Evolutionary conservation across 2,888 invertebrate genomes (phyloP), one percentile per base, ranked within the genome.

Genomic region (Iphiclides podalirius): DNA sequence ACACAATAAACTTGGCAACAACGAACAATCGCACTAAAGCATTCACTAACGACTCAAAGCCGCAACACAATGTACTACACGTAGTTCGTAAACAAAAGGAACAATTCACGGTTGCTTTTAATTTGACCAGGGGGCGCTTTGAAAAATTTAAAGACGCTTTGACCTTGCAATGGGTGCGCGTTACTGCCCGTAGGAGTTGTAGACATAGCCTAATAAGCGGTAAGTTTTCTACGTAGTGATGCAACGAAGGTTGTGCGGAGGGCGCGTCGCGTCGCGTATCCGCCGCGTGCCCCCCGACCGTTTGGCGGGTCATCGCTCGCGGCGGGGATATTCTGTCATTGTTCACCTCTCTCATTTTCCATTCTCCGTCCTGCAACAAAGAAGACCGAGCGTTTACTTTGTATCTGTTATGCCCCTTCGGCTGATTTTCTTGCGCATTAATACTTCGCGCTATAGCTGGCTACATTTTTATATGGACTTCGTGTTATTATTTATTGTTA

Each of bases 101-200:
- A 66, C 67, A 66, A 65, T 66, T 67, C 64, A 70, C 67, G 61
- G 58, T 66, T 58, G 66, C 69, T 88, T 88, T 88, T 87, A 88
- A 88, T 78, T 87, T 88, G 69, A 88, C 87, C 76, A 84, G 78
- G 64, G 88, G 86, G 74, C 85, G 85, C 77, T 87, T 87, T 86
- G 85, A 76, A 79, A 84, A 78, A 79, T 77, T 75, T 67, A 73
- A 74, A 52, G 68, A 68, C 57, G 70, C 65, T 63, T 63, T 58
- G 58, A 67, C 64, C 60, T 67, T 73, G 64, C 72, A 70, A 67
- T 69, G 70, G 63, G 77, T 67, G 60, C 70, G 62, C 63, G 75
- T 72, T 75, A 81, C 78, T 71, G 74, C 70, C 59, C 70, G 72
- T 68, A 83, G 68, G 62, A 72, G 79, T 70, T 80, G 81, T 75